These are phyloP conservation scores for Pangasianodon gigas DNA, from an alignment of 2,113 vertebrate genomes.

Conservation along the genomic window DNA sequence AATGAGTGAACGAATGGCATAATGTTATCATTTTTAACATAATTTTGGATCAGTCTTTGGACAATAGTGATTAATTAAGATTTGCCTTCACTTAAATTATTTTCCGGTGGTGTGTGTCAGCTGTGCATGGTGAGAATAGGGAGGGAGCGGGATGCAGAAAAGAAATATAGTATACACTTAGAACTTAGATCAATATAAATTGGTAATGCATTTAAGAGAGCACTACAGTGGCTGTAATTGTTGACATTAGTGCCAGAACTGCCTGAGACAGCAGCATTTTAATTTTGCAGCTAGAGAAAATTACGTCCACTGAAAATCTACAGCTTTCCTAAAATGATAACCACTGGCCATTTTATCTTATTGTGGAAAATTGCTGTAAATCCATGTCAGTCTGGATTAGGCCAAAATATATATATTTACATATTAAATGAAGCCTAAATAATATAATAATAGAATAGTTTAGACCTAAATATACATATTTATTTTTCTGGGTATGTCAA, in stretches of 20 bases:
- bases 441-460: conserved; percentile 37
- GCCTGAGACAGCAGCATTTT: conserved; percentile 11
- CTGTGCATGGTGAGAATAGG: not conserved
- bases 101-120: not conserved
- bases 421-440: conserved; percentile 32
- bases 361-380: conserved; percentile 47
- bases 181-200: conserved; percentile 4
- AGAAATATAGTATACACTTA: conserved; percentile 1
- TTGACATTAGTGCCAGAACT: conserved; percentile 8
- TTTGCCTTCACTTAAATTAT: not conserved
- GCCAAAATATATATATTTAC: conserved; percentile 43
- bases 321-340: conserved; percentile 55
- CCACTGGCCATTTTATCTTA: conserved; percentile 45
- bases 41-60: conserved; percentile 6
- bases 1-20: conserved; percentile 20
- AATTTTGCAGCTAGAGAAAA: conserved; percentile 30
- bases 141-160: not conserved
- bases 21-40: conserved; percentile 46
- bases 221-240: conserved; percentile 14
- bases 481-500: conserved; percentile 44
- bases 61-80: conserved; percentile 4
- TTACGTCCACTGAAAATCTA: conserved; percentile 28
- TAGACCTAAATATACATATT: conserved; percentile 47
- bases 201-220: conserved; percentile 4
- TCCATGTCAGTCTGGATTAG: conserved; percentile 60